Evolutionary conservation across 2,797 vertebrate genomes (phyloP).

Genomic region (Avahi laniger): DNA sequence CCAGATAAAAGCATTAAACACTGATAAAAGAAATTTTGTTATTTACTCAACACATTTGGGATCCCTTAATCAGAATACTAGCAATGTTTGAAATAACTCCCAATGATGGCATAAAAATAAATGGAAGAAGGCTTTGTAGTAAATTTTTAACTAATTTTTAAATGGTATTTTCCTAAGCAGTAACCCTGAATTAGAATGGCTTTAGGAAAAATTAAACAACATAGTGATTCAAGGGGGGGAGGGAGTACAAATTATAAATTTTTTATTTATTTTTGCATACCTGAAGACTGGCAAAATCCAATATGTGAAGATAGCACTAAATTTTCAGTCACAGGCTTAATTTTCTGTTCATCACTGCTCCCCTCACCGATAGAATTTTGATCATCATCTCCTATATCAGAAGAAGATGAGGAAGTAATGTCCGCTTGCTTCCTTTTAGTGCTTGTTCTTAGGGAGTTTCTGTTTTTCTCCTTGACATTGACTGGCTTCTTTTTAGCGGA

Average conservation of each 20-base stretch:
- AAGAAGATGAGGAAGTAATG: conserved; percentile 89
- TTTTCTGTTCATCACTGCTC: conserved; percentile 94
- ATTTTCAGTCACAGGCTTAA: conserved; percentile 93
- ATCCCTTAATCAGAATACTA: not conserved
- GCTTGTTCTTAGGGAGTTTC: conserved; percentile 67
- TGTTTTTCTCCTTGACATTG: conserved; percentile 80
- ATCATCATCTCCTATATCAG: conserved; percentile 87
- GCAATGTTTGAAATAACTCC: not conserved
- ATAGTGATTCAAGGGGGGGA: not conserved
- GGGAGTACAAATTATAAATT: conserved; percentile 8
- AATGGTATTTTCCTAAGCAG: not conserved
- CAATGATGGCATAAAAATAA: conserved; percentile 38
- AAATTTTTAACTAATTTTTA: conserved; percentile 34
- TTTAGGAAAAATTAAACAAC: conserved; percentile 42
- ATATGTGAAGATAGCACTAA: conserved; percentile 83
- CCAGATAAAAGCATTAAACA: conserved; percentile 44
- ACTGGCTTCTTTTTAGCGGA: conserved; percentile 78
- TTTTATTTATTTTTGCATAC: conserved; percentile 84
- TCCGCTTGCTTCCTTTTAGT: conserved; percentile 78
- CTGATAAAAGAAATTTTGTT: not conserved
- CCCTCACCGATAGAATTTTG: conserved; percentile 90
- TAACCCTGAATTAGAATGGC: not conserved
- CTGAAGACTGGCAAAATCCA: conserved; percentile 96
- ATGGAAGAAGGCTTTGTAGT: not conserved
- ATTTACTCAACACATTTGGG: conserved; percentile 9